phyloP scores from a whole-genome alignment of 2,113 vertebrate species.

The Neogobius melanostomus region DNA sequence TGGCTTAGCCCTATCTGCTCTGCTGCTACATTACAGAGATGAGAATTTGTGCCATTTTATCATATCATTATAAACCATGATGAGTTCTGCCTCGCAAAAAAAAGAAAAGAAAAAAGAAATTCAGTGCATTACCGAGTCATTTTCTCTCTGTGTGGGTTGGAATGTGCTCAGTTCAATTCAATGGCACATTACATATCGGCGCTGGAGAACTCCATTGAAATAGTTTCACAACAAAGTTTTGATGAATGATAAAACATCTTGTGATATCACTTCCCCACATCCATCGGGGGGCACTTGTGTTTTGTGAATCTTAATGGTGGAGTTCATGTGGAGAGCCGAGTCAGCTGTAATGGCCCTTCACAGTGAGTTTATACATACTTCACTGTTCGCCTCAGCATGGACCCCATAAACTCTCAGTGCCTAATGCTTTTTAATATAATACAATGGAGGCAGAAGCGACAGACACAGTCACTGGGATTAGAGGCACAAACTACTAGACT shows the following conservation, averaged over 20 bases:
- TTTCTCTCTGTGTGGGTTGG: conserved; percentile 11
- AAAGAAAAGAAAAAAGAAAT: not conserved
- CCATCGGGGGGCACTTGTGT: conserved; percentile 4
- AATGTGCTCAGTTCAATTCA: conserved; percentile 6
- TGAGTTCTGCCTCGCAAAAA: conserved; percentile 6
- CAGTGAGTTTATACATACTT: conserved; percentile 18
- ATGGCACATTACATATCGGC: conserved; percentile 10
- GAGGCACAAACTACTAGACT: not conserved
- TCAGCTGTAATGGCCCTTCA: conserved; percentile 31
- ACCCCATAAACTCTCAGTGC: conserved; percentile 27
- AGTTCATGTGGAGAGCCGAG: conserved; percentile 8
- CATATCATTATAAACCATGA: conserved; percentile 8
- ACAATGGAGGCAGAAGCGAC: conserved; percentile 15
- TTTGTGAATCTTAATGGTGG: conserved; percentile 25
- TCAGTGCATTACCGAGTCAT: conserved; percentile 7
- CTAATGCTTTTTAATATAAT: conserved; percentile 30
- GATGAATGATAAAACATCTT: conserved; percentile 40
- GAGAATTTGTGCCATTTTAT: conserved; percentile 9
- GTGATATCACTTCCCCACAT: conserved; percentile 34
- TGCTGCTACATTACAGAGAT: conserved; percentile 8
- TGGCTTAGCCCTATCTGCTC: conserved; percentile 3
- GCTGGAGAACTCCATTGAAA: not conserved
- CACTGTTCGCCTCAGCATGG: conserved; percentile 17
- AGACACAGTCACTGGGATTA: conserved; percentile 26
- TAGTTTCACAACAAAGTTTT: conserved; percentile 13